These are phyloP conservation scores for Polietes domitor DNA, from an alignment of 2,888 invertebrate genomes.

Conservation along the genomic window DNA sequence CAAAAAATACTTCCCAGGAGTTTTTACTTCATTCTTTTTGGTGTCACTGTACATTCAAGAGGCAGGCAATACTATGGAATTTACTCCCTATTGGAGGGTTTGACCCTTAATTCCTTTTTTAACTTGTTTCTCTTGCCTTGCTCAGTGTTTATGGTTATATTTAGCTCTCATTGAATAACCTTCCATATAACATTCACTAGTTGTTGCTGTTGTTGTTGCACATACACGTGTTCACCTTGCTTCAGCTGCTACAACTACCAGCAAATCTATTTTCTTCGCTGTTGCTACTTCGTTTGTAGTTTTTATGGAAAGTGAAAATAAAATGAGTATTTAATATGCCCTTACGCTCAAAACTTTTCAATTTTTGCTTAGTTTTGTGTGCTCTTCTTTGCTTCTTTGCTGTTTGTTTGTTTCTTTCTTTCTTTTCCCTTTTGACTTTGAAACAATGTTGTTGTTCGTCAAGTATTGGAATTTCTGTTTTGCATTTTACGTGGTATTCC, in stretches of 20 bases:
- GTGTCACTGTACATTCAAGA: no score
- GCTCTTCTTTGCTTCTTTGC: not conserved
- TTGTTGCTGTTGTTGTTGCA: not conserved
- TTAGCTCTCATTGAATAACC: not conserved
- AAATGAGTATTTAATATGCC: conserved; percentile 38
- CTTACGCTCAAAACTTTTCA: conserved; percentile 42
- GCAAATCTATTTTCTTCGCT: not conserved
- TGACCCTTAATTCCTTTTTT: no score
- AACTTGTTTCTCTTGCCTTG: no score
- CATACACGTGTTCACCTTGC: conserved; percentile 11
- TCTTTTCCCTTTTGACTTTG: conserved; percentile 52
- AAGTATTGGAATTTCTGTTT: not conserved
- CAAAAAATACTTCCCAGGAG: no score
- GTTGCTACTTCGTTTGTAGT: not conserved
- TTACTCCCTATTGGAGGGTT: no score
- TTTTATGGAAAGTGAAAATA: conserved; percentile 24
- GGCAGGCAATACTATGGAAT: no score
- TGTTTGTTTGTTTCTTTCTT: not conserved
- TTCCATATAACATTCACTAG: not conserved
- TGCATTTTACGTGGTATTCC: conserved; percentile 29
- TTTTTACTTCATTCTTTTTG: no score
- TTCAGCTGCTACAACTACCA: no score
- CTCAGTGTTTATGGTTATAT: no score
- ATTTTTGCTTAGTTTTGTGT: not conserved
- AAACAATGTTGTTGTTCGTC: conserved; percentile 37